These are phyloP conservation scores for Fragum whitleyi DNA, from an alignment of 2,888 invertebrate genomes.

Conservation along the genomic window DNA sequence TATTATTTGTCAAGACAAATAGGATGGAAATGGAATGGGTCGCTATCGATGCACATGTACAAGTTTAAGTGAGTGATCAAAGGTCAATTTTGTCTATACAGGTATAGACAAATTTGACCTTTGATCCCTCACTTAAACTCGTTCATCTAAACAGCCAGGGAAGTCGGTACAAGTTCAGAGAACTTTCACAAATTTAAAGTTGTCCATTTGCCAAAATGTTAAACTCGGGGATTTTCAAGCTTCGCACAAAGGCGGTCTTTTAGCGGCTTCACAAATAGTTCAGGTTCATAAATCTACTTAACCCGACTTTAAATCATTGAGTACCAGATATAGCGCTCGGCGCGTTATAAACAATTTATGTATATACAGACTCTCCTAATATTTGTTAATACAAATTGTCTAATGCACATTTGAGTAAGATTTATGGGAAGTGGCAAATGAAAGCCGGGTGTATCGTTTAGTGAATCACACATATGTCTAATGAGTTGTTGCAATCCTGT, in stretches of 20 bases:
- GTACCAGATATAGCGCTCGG: constrained; percentile 29
- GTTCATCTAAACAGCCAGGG: too few relatives aligned
- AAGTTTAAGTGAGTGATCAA: too few relatives aligned
- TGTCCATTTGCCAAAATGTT: too few relatives aligned
- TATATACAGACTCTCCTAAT: constrained; percentile 34
- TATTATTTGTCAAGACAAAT: too few relatives aligned
- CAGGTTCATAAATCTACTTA: constrained; percentile 18
- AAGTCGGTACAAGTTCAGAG: too few relatives aligned
- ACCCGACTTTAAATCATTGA: constrained; percentile 2
- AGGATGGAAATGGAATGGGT: too few relatives aligned
- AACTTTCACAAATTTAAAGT: too few relatives aligned
- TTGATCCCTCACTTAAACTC: too few relatives aligned
- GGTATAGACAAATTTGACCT: too few relatives aligned
- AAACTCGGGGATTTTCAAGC: neutral
- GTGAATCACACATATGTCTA: constrained; percentile 6
- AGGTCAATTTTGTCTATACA: too few relatives aligned
- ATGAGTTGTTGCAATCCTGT: constrained; percentile 1
- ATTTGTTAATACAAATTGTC: constrained; percentile 20
- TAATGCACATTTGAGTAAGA: constrained; percentile 29
- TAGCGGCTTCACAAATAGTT: neutral
- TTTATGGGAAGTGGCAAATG: constrained; percentile 3
- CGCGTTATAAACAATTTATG: constrained; percentile 19
- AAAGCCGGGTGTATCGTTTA: constrained; percentile 6
- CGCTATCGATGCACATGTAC: too few relatives aligned
- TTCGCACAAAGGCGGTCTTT: constrained; percentile 11